Evolutionary conservation across 2,888 invertebrate species (phyloP).

Genomic region (Agonopterix subpropinquella): DNA sequence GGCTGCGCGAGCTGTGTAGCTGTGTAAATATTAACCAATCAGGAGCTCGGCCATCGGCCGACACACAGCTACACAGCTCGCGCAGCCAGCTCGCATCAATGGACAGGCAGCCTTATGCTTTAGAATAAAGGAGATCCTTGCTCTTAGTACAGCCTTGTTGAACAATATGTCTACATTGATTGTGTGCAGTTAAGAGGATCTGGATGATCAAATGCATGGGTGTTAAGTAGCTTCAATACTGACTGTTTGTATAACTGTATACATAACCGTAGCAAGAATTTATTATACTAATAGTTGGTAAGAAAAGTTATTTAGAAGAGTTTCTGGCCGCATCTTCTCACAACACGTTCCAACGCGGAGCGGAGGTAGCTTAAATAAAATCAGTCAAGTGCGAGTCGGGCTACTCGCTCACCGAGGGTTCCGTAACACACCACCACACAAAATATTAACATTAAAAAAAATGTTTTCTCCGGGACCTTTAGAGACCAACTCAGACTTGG

Average conservation of each 20-base stretch:
- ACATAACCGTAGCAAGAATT: background rate
- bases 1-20: no score
- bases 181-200: no score
- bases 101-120: no score
- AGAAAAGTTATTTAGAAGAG: background rate
- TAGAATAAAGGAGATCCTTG: no score
- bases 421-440: background rate
- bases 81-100: no score
- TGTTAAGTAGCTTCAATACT: background rate
- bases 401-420: background rate
- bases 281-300: background rate
- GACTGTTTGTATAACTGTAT: background rate
- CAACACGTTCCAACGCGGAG: background rate
- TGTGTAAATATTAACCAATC: no score
- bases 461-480: background rate
- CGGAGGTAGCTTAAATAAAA: background rate
- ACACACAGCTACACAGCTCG: no score
- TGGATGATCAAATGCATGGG: no score
- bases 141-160: no score
- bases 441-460: background rate
- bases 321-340: no score
- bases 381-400: background rate
- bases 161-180: no score
- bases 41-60: no score
- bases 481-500: background rate